These are phyloP conservation scores for Leptestheria dahalacensis DNA, from an alignment of 1,140 invertebrate species.

Conservation along the genomic window DNA sequence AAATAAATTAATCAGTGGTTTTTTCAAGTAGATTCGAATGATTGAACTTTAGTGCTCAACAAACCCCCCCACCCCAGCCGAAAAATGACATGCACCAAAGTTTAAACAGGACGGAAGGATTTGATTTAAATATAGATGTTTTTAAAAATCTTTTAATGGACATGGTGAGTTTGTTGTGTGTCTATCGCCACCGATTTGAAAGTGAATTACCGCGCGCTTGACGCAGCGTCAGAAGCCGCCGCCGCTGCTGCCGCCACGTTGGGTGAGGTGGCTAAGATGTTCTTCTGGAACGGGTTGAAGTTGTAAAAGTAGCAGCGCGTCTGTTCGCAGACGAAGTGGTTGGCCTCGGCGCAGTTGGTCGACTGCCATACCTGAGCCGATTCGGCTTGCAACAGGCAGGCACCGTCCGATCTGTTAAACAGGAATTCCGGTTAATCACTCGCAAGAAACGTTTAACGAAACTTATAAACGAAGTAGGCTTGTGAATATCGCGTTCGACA, in stretches of 20 bases:
- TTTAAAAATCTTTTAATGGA: no score
- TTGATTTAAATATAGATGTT: no score
- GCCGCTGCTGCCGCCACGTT: background rate
- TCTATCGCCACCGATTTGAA: background rate
- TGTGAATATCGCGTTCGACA: no score
- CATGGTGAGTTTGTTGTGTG: background rate
- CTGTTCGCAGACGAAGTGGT: conserved; percentile 77
- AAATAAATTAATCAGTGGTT: no score
- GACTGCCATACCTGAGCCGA: conserved; percentile 60
- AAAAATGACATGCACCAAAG: no score
- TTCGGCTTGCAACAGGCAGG: conserved; percentile 42
- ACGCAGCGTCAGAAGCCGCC: background rate
- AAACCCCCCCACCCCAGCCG: no score
- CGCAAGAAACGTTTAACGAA: background rate
- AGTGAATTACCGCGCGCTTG: conserved; percentile 4
- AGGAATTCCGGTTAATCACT: background rate
- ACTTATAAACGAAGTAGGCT: conserved; percentile 9
- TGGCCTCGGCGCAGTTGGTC: conserved; percentile 61
- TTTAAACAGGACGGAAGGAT: no score
- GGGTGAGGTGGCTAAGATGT: conserved; percentile 26
- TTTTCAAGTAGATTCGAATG: no score
- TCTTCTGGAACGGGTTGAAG: conserved; percentile 72
- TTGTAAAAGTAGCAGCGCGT: conserved; percentile 79
- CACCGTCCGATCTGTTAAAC: conserved; percentile 37
- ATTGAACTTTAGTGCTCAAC: no score